phyloP scores from a whole-genome alignment of 2,888 invertebrate species.

The Smittia aterrima region DNA sequence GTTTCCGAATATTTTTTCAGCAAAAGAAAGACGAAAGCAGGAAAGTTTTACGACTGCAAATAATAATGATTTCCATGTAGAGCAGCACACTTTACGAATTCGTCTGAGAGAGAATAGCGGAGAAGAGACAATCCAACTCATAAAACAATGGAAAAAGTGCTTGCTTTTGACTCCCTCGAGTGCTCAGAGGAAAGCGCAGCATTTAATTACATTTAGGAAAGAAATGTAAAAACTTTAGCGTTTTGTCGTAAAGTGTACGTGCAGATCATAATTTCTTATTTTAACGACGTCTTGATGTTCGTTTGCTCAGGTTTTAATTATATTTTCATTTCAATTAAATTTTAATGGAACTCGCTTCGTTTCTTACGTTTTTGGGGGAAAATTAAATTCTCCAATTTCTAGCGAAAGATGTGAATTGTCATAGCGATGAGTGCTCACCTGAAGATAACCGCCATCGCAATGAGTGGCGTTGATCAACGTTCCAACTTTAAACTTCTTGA shows the following conservation, averaged over 20 bases:
- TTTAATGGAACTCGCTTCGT: constrained; percentile 19
- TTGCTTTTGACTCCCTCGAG: neutral
- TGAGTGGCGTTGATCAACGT: constrained; percentile 81
- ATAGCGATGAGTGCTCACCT: constrained; percentile 59
- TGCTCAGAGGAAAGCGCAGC: neutral
- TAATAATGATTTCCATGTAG: constrained; percentile 30
- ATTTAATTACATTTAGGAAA: constrained; percentile 7
- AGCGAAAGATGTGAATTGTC: neutral
- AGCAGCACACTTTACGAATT: neutral
- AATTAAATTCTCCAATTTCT: constrained; percentile 16
- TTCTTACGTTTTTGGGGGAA: neutral
- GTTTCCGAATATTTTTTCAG: too few relatives aligned
- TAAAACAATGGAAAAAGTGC: neutral
- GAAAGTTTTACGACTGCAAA: constrained; percentile 16
- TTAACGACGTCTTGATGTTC: constrained; percentile 19
- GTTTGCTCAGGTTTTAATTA: constrained; percentile 28
- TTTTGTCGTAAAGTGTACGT: constrained; percentile 12
- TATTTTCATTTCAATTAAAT: constrained; percentile 36
- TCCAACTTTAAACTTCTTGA: constrained; percentile 92
- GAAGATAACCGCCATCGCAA: constrained; percentile 84
- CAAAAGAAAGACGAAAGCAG: neutral
- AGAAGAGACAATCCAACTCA: neutral
- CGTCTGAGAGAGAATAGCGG: neutral
- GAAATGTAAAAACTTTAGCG: constrained; percentile 2
- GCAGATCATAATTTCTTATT: constrained; percentile 17